Evolutionary conservation across 2,113 vertebrate species (phyloP).

Genomic region (Macaca nemestrina): DNA sequence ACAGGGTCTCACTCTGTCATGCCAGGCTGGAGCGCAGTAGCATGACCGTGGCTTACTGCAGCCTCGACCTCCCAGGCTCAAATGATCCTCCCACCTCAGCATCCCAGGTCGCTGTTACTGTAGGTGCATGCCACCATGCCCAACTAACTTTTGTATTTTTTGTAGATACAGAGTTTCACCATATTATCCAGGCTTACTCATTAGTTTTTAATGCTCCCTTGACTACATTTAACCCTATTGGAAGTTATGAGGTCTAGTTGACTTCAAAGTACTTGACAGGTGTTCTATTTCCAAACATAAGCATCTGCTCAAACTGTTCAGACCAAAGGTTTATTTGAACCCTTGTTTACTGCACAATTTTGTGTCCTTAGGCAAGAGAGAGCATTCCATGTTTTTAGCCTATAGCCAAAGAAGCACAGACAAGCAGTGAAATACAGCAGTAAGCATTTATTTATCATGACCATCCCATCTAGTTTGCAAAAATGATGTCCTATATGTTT

Average conservation of each 20-base stretch:
- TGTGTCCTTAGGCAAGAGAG: neutral
- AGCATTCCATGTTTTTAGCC: neutral
- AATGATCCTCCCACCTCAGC: too few species aligned
- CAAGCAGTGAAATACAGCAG: neutral
- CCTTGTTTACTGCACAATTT: neutral
- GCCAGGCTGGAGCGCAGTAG: too few species aligned
- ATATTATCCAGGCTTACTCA: neutral
- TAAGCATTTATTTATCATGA: neutral
- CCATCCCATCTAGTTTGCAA: neutral
- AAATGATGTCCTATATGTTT: neutral
- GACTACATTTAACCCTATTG: constrained; percentile 26
- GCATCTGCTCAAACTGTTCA: neutral
- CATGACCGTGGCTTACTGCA: too few species aligned
- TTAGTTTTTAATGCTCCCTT: constrained; percentile 39
- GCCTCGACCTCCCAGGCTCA: too few species aligned
- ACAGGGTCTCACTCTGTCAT: too few species aligned
- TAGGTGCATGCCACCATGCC: too few species aligned
- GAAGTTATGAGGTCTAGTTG: constrained; percentile 38
- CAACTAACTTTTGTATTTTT: too few species aligned
- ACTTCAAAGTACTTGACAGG: constrained; percentile 51
- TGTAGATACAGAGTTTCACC: too few species aligned
- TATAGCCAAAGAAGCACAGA: neutral
- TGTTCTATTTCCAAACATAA: constrained; percentile 48
- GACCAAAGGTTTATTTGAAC: constrained; percentile 1
- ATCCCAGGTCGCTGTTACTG: too few species aligned